phyloP scores from a whole-genome alignment of 2,113 vertebrate genomes.

The Saguinus imperator region DNA sequence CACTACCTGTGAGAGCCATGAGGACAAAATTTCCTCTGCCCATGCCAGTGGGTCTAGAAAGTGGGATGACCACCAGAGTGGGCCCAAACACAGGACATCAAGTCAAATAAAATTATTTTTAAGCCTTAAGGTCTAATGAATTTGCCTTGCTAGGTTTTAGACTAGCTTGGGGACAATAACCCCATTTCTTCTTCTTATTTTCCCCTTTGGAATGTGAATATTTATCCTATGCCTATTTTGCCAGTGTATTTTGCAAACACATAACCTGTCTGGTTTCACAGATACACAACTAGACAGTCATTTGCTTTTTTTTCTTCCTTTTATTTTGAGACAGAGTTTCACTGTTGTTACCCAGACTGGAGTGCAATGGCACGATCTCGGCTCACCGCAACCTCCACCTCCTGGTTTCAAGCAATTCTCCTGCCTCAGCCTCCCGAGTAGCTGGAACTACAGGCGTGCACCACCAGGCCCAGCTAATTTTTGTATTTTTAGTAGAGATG shows the following conservation, averaged over 20 bases:
- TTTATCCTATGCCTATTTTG: not conserved
- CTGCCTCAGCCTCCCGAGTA: too few species aligned
- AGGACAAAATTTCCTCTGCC: not conserved
- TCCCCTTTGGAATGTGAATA: not conserved
- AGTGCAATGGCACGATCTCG: too few species aligned
- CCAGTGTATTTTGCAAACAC: not conserved
- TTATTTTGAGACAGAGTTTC: too few species aligned
- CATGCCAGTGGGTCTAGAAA: not conserved
- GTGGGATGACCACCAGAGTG: not conserved
- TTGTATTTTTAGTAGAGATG: too few species aligned
- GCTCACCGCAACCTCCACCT: too few species aligned
- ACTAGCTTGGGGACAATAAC: not conserved
- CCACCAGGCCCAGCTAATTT: too few species aligned
- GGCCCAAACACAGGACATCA: not conserved
- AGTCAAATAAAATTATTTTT: not conserved
- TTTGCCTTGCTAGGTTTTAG: not conserved
- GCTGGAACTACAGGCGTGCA: too few species aligned
- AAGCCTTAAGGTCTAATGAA: not conserved
- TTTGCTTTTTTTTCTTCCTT: not conserved
- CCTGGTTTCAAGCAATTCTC: too few species aligned
- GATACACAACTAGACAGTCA: not conserved
- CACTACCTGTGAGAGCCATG: not conserved
- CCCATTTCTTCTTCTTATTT: not conserved
- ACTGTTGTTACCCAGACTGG: too few species aligned
- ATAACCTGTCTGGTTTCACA: not conserved